Evolutionary conservation across 2,113 vertebrate genomes (phyloP).

Genomic region (Chamaea fasciata): DNA sequence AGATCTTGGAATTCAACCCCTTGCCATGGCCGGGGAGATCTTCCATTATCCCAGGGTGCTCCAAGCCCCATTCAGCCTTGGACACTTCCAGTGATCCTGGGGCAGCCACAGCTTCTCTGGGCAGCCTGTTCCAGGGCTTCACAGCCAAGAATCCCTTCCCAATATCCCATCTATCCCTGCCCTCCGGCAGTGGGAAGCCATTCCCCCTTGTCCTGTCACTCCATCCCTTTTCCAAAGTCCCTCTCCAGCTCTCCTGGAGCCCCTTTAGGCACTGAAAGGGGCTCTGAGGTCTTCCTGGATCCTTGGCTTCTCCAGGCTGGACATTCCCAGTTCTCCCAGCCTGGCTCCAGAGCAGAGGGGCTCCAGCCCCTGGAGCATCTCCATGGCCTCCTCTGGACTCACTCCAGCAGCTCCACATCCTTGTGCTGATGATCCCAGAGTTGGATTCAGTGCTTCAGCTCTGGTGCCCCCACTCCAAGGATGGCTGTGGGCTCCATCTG

Average conservation of each 20-base stretch:
- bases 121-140: rapidly evolving
- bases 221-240: not conserved
- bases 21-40: not conserved
- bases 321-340: not conserved
- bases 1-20: not conserved
- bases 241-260: not conserved
- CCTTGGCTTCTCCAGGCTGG: not conserved
- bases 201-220: not conserved
- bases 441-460: not conserved
- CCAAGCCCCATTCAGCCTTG: rapidly evolving
- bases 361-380: not conserved
- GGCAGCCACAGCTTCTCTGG: not conserved
- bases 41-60: not conserved
- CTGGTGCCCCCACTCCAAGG: not conserved
- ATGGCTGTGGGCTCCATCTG: not conserved
- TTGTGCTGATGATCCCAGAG: not conserved
- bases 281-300: rapidly evolving
- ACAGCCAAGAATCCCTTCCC: rapidly evolving
- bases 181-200: not conserved
- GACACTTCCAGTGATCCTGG: not conserved
- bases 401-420: not conserved
- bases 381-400: rapidly evolving
- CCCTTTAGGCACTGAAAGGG: rapidly evolving
- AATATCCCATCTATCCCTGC: rapidly evolving
- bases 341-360: not conserved